Conservation (phyloP, 2,797 vertebrate species). For the Acanthurus leucopareius region DNA sequence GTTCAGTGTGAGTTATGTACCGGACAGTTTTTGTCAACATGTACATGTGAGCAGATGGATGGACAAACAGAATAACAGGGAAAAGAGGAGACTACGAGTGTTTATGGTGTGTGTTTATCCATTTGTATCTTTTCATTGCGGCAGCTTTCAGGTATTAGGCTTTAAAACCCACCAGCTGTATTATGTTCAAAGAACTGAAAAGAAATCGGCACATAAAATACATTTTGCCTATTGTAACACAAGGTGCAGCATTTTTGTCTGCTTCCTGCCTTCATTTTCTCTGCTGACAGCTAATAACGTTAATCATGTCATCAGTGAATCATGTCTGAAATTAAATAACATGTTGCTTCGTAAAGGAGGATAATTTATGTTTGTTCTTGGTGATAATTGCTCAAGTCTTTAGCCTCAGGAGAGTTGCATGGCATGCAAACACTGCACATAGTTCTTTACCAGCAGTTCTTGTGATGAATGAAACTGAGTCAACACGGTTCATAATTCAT, state of each 20-base stretch:
- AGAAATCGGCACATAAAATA: neutral
- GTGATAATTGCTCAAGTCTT: constrained; percentile 57
- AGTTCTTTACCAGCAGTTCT: constrained; percentile 24
- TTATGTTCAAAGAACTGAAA: neutral
- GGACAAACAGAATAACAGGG: constrained; percentile 21
- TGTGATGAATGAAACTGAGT: constrained; percentile 28
- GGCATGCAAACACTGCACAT: constrained; percentile 12
- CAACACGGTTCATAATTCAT: constrained; percentile 3
- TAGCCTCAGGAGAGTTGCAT: constrained; percentile 42
- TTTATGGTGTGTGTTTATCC: neutral
- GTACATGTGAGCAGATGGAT: constrained; percentile 21
- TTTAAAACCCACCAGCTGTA: neutral
- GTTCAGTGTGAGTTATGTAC: constrained; percentile 30
- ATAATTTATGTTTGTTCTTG: constrained; percentile 68
- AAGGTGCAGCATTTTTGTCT: neutral
- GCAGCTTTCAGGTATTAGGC: constrained; percentile 11
- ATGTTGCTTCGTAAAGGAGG: constrained; percentile 41
- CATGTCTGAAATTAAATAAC: constrained; percentile 71
- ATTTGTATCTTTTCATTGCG: constrained; percentile 22
- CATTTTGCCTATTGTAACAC: neutral
- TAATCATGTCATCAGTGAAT: constrained; percentile 56
- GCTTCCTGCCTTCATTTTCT: constrained; percentile 8
- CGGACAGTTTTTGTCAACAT: constrained; percentile 5
- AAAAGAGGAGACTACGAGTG: neutral
- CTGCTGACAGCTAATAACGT: constrained; percentile 45